Evolutionary conservation across 2,113 vertebrate species (phyloP).

Genomic region (Sclerurus mexicanus): DNA sequence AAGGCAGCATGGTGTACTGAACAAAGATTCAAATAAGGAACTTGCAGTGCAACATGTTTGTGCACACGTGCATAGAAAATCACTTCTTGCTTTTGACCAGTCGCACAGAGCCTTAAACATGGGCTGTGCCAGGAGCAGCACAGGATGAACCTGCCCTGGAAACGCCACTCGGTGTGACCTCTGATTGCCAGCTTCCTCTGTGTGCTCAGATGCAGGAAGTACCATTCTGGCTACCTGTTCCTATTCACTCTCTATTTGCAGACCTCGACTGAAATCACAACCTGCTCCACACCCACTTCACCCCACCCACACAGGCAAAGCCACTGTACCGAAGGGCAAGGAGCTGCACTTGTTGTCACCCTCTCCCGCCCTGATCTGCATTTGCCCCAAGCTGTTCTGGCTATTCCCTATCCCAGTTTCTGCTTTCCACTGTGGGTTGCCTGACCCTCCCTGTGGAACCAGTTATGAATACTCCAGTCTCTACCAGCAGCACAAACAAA

Average conservation of each 20-base stretch:
- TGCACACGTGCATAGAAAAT: not conserved
- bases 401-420: constrained; percentile 52
- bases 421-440: constrained; percentile 55
- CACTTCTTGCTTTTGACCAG: not conserved
- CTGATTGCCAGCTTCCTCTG: not conserved
- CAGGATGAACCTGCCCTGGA: not conserved
- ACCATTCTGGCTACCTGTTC: not conserved
- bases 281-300: not conserved
- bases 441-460: constrained; percentile 12
- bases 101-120: not conserved
- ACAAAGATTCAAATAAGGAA: not conserved
- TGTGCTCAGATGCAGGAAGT: not conserved
- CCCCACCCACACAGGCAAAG: not conserved
- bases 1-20: not conserved
- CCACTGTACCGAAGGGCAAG: not conserved
- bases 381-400: not conserved
- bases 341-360: not conserved
- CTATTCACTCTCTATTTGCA: not conserved
- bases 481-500: constrained; percentile 17
- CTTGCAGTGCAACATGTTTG: not conserved
- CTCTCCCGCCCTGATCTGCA: not conserved
- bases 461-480: constrained; percentile 48
- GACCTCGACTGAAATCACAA: not conserved
- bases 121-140: not conserved
- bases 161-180: not conserved